Conservation (phyloP, 1,140 invertebrate genomes). For the Anadara kagoshimensis region DNA sequence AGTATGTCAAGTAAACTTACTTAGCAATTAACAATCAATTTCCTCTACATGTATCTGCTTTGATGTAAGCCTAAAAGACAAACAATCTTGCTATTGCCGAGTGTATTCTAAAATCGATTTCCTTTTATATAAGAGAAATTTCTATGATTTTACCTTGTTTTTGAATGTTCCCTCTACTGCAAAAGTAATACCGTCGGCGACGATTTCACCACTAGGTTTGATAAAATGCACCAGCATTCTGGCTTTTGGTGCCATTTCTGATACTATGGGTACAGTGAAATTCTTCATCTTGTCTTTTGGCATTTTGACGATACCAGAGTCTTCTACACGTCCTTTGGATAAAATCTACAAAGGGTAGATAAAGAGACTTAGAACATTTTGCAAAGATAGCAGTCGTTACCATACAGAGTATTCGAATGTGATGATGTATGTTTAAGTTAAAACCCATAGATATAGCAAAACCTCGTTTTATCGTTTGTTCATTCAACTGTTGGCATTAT, state of each 20-base stretch:
- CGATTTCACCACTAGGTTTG: slow-evolving; percentile 85
- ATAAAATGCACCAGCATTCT: slow-evolving; percentile 93
- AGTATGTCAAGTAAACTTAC: too few species aligned
- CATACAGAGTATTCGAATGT: too few species aligned
- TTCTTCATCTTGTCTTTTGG: slow-evolving; percentile 75
- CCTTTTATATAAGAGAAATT: background rate
- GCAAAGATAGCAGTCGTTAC: too few species aligned
- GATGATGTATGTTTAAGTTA: too few species aligned
- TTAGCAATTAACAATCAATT: too few species aligned
- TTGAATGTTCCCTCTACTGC: slow-evolving; percentile 91
- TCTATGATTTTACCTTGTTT: slow-evolving; percentile 83
- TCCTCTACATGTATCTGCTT: too few species aligned
- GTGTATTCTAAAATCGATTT: background rate
- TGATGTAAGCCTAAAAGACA: too few species aligned
- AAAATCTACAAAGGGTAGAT: slow-evolving; percentile 49
- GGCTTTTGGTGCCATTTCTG: slow-evolving; percentile 94
- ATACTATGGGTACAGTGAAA: slow-evolving; percentile 86
- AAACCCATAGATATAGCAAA: background rate
- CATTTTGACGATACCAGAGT: slow-evolving; percentile 45
- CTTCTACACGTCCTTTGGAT: slow-evolving; percentile 58
- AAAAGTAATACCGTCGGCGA: slow-evolving; percentile 93
- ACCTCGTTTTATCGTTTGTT: background rate
- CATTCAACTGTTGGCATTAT: too few species aligned
- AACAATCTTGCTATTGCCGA: too few species aligned
- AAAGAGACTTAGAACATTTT: background rate